Percentiles rank a stretch among this genome's conserved stretches.
Conservation (phyloP, 2,888 invertebrate genomes). For the Rhagonycha lutea region DNA sequence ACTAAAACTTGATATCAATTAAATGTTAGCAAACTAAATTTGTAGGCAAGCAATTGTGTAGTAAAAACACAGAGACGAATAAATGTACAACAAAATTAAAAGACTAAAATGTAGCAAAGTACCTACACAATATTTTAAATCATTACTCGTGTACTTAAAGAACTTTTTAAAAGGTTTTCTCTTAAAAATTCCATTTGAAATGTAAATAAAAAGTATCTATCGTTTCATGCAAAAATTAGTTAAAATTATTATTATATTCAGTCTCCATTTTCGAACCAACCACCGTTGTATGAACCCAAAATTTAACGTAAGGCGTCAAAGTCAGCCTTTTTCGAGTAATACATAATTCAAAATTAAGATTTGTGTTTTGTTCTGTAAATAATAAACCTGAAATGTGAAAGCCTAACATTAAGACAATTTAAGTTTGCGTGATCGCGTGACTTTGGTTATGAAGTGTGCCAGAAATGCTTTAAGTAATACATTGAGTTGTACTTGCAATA, state of each 20-base stretch:
- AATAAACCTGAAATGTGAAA: not conserved
- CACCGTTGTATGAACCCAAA: not conserved
- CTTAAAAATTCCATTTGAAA: not conserved
- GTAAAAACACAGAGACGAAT: not conserved
- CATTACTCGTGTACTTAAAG: not conserved
- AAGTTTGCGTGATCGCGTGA: not conserved
- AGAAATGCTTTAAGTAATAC: not conserved
- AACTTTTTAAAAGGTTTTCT: not conserved
- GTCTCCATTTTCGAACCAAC: not conserved
- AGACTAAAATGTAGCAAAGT: not conserved
- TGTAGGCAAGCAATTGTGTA: not conserved
- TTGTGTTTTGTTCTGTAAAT: not conserved
- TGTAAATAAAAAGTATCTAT: not conserved
- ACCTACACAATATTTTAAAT: not conserved
- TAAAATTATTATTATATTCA: not conserved
- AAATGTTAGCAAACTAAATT: conserved; percentile 6
- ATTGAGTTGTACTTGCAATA: not conserved
- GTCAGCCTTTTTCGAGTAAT: too few species aligned
- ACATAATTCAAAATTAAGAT: too few species aligned
- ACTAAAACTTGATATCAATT: conserved; percentile 20
- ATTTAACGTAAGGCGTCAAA: not conserved
- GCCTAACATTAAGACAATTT: not conserved
- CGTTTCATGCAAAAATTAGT: not conserved
- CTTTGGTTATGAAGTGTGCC: not conserved
- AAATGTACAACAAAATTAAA: not conserved